These are phyloP conservation scores for Astropecten irregularis DNA, from an alignment of 53 echinoderm and acorn worm species.

Conservation along the genomic window DNA sequence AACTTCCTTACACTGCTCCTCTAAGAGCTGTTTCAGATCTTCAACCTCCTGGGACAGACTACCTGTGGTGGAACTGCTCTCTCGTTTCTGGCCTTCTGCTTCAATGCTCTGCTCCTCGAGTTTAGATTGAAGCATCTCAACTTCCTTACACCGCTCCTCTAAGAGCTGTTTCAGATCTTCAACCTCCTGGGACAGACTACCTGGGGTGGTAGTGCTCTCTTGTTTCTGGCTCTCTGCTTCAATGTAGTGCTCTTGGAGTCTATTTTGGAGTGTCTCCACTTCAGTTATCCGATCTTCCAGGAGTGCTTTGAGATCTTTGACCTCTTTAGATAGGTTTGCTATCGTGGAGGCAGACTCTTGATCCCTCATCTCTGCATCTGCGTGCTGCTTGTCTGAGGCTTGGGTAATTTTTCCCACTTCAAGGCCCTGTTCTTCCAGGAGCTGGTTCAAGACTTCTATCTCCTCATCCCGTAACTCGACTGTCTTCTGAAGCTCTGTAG, in stretches of 20 bases:
- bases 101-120: not conserved
- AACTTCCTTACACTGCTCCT: too few species aligned
- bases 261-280: not conserved
- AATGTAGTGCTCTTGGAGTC: not conserved
- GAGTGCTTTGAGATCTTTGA: too few species aligned
- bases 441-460: not conserved
- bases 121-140: not conserved
- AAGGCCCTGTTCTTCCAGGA: constrained; percentile 4
- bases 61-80: not conserved
- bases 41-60: not conserved
- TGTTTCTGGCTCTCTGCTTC: not conserved
- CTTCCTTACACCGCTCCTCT: too few species aligned
- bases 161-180: too few species aligned
- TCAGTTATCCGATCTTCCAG: too few species aligned
- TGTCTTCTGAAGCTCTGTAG: not conserved
- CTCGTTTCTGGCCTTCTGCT: not conserved
- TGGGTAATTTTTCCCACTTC: not conserved
- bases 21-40: too few species aligned
- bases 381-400: not conserved
- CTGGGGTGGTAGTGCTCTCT: not conserved
- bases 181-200: not conserved
- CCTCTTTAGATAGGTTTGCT: not conserved
- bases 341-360: not conserved
- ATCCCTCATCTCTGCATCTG: not conserved
- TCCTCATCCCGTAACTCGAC: constrained; percentile 10